These are phyloP conservation scores for Crocuta crocuta DNA, from an alignment of 2,113 vertebrate genomes.

Conservation along the genomic window DNA sequence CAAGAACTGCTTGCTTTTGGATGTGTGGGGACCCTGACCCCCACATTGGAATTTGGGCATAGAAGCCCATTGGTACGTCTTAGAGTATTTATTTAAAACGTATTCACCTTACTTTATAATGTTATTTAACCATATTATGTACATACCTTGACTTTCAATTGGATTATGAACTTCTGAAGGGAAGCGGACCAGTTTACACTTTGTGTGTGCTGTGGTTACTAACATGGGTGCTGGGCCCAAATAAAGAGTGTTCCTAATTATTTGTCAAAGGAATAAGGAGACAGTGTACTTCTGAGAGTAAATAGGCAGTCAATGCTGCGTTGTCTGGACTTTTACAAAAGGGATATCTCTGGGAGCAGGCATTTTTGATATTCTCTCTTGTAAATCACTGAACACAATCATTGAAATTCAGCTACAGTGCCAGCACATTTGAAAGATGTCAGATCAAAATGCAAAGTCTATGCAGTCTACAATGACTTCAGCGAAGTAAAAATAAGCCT, in stretches of 20 bases:
- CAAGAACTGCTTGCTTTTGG: background rate
- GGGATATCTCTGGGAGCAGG: background rate
- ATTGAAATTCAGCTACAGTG: slow-evolving; percentile 66
- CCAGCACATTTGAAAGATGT: slow-evolving; percentile 7
- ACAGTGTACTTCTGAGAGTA: background rate
- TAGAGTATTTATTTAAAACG: background rate
- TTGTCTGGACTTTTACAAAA: background rate
- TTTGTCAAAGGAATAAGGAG: slow-evolving; percentile 14
- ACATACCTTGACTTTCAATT: background rate
- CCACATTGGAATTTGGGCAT: background rate
- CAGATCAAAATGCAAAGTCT: slow-evolving; percentile 68
- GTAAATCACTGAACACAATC: slow-evolving; percentile 53
- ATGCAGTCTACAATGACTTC: slow-evolving; percentile 60
- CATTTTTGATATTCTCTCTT: background rate
- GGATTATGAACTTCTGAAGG: background rate
- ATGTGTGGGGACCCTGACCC: background rate
- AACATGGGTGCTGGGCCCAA: background rate
- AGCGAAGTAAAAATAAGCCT: slow-evolving; percentile 67
- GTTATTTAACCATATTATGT: background rate
- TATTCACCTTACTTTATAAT: background rate
- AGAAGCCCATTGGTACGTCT: background rate
- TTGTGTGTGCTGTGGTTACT: background rate
- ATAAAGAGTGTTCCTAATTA: background rate
- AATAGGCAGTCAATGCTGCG: background rate
- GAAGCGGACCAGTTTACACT: background rate